Percentiles rank a stretch among this genome's conserved stretches.
Evolutionary conservation across 2,797 vertebrate species (phyloP).

Genomic region (Bovichtus diacanthus): DNA sequence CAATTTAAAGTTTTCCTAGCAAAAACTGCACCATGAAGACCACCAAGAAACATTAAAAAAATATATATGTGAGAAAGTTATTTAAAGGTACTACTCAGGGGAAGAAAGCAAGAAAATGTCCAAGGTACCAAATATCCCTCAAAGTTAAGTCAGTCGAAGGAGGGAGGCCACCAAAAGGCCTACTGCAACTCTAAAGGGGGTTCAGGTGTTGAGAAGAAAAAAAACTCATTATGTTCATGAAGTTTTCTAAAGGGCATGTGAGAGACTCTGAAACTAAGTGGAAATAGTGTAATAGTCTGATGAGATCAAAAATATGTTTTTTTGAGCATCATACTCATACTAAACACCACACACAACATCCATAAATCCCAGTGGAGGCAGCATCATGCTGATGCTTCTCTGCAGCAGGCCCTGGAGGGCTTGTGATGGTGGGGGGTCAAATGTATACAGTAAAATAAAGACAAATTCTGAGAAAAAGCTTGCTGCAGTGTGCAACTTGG

Average conservation of each 20-base stretch:
- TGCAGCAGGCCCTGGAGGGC: constrained; percentile 18
- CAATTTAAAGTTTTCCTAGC: neutral
- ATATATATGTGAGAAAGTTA: neutral
- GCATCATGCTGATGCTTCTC: constrained; percentile 33
- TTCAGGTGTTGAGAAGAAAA: neutral
- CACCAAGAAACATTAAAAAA: neutral
- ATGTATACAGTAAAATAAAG: constrained; percentile 28
- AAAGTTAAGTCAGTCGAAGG: too few relatives aligned
- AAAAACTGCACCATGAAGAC: neutral
- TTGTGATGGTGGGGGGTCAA: constrained; percentile 26
- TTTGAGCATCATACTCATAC: neutral
- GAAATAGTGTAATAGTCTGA: neutral
- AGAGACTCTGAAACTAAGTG: neutral
- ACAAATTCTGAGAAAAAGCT: constrained; percentile 28
- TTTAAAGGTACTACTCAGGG: neutral
- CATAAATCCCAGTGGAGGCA: constrained; percentile 16
- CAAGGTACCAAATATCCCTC: neutral
- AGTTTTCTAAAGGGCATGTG: neutral
- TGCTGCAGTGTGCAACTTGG: constrained; percentile 25
- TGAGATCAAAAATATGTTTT: neutral
- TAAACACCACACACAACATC: constrained; percentile 1
- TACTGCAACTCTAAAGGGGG: neutral
- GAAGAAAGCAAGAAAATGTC: neutral
- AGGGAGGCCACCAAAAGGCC: neutral
- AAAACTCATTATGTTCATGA: neutral